A percentile compares a stretch with the other conserved stretches of the same genome.
phyloP scores from a whole-genome alignment of 2,797 vertebrate species.

The Crocodylus rhombifer region DNA sequence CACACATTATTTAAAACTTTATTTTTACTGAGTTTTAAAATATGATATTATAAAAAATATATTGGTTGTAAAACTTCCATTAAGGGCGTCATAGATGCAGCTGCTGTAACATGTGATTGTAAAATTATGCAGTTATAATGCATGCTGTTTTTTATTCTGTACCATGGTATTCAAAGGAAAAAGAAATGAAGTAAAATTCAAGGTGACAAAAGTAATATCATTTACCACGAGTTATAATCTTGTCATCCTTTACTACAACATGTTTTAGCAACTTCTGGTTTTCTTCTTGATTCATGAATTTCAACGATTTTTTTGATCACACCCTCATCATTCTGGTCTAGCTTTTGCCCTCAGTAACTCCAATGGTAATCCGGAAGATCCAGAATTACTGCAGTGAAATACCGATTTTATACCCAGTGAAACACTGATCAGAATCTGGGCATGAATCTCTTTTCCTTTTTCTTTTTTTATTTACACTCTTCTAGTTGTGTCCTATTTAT shows the following conservation, averaged over 20 bases:
- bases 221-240: background rate
- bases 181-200: background rate
- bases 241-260: background rate
- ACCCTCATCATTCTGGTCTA: background rate
- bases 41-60: slow-evolving; percentile 8
- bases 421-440: background rate
- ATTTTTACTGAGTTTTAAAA: slow-evolving; percentile 39
- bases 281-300: background rate
- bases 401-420: accelerated
- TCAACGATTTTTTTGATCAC: background rate
- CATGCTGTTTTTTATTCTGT: background rate
- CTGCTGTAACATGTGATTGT: background rate
- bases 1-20: slow-evolving; percentile 31
- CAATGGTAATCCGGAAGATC: background rate
- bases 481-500: background rate
- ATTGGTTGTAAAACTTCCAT: slow-evolving; percentile 19
- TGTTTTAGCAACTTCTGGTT: background rate
- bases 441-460: background rate
- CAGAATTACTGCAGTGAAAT: background rate
- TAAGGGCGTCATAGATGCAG: slow-evolving; percentile 43
- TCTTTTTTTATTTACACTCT: background rate
- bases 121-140: slow-evolving; percentile 17
- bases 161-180: background rate
- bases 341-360: background rate
- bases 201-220: background rate